These are phyloP conservation scores for Synanceia verrucosa DNA, from an alignment of 2,797 vertebrate genomes.

Conservation along the genomic window DNA sequence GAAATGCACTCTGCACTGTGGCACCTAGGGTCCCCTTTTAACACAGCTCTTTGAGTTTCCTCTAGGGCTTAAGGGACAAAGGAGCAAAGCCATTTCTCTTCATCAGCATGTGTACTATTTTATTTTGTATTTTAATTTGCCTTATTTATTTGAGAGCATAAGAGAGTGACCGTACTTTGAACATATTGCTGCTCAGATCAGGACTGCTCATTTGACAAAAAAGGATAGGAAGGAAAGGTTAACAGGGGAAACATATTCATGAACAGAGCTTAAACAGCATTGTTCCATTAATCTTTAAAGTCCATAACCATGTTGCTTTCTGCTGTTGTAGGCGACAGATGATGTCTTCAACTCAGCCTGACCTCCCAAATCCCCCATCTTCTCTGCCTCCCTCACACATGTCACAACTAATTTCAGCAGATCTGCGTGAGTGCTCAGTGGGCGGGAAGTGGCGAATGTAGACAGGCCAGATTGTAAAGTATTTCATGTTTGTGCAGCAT, in stretches of 20 bases:
- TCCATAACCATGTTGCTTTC: background rate
- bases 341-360: constrained; percentile 37
- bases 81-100: background rate
- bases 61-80: background rate
- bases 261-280: constrained; percentile 7
- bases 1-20: background rate
- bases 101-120: background rate
- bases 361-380: constrained; percentile 36
- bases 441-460: constrained; percentile 40
- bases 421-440: constrained; percentile 43
- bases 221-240: no score
- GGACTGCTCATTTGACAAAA: background rate
- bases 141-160: background rate
- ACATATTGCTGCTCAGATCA: constrained; percentile 2
- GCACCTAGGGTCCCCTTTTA: background rate
- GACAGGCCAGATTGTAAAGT: constrained; percentile 14
- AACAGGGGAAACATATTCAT: constrained; percentile 10
- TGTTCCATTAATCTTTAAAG: constrained; percentile 36
- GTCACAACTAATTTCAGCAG: constrained; percentile 48
- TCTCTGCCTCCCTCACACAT: constrained; percentile 40
- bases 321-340: background rate
- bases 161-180: background rate
- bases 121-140: background rate
- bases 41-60: background rate
- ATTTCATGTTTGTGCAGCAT: constrained; percentile 26